These are phyloP conservation scores for Neosilurus mollespiculum DNA, from an alignment of 2,797 vertebrate species.

Conservation along the genomic window DNA sequence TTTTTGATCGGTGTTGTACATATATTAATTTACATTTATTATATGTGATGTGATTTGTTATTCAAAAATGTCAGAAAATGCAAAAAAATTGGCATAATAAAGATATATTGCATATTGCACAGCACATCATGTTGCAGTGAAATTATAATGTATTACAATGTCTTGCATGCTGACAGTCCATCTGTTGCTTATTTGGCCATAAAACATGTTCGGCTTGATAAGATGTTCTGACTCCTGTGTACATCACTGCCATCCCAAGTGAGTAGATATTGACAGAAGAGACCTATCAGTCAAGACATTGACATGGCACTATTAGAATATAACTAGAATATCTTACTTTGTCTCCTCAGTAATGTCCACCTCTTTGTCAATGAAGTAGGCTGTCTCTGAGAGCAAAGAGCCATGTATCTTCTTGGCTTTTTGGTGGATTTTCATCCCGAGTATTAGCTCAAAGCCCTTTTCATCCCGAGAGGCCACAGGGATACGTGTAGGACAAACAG, in stretches of 20 bases:
- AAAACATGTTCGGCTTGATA: no score
- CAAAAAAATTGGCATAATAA: neutral
- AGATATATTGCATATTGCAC: neutral
- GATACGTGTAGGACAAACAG: constrained; percentile 80
- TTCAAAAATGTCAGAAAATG: neutral
- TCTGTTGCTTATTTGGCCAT: neutral
- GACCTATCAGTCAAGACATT: neutral
- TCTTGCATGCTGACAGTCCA: neutral
- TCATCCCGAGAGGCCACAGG: constrained; percentile 80
- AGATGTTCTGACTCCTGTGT: no score
- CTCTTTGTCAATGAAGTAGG: constrained; percentile 64
- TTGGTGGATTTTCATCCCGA: constrained; percentile 75
- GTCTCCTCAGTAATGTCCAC: constrained; percentile 76
- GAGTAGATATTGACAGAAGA: neutral
- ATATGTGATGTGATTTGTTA: neutral
- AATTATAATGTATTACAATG: neutral
- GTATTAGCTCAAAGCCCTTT: constrained; percentile 80
- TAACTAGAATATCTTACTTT: constrained; percentile 60
- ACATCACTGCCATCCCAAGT: neutral
- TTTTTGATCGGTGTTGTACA: neutral
- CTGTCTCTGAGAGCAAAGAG: constrained; percentile 72
- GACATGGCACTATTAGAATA: neutral
- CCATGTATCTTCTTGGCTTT: constrained; percentile 74
- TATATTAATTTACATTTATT: neutral
- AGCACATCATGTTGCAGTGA: neutral